A percentile compares a stretch with the other conserved stretches of the same genome.
Evolutionary conservation across 1,140 invertebrate species (phyloP).

Genomic region (Antheraea mylitta): DNA sequence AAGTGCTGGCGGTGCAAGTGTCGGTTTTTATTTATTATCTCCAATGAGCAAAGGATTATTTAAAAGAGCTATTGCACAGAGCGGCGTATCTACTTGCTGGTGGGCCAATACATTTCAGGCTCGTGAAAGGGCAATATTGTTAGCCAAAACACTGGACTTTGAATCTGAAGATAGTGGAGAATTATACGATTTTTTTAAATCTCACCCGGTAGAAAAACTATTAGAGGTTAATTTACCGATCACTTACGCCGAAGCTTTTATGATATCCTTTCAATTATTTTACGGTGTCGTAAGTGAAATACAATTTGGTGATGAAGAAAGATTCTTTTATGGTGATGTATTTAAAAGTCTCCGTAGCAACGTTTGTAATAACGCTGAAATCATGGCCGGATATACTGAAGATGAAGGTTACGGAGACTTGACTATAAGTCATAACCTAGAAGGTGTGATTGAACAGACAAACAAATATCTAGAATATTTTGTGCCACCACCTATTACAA

Average conservation of each 20-base stretch:
- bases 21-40: conserved; percentile 12
- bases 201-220: conserved; percentile 8
- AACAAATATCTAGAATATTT: conserved; percentile 45
- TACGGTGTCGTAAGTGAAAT: conserved; percentile 63
- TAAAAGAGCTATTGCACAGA: conserved; percentile 14
- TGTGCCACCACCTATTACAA: conserved; percentile 41
- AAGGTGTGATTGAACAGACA: neutral
- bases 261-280: conserved; percentile 39
- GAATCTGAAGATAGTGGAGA: conserved; percentile 8
- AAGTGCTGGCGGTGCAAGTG: conserved; percentile 14
- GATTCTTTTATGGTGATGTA: conserved; percentile 51
- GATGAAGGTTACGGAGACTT: conserved; percentile 17
- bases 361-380: conserved; percentile 60
- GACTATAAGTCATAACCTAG: neutral
- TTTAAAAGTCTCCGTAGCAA: conserved; percentile 47
- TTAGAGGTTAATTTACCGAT: conserved; percentile 5
- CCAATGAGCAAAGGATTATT: conserved; percentile 16
- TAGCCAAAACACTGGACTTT: conserved; percentile 13
- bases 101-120: conserved; percentile 9
- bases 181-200: conserved; percentile 13
- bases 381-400: conserved; percentile 40
- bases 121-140: conserved; percentile 7
- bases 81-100: neutral
- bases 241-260: conserved; percentile 3
- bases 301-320: conserved; percentile 46